These are phyloP conservation scores for Ataeniobius toweri DNA, from an alignment of 2,797 vertebrate genomes.

Conservation along the genomic window DNA sequence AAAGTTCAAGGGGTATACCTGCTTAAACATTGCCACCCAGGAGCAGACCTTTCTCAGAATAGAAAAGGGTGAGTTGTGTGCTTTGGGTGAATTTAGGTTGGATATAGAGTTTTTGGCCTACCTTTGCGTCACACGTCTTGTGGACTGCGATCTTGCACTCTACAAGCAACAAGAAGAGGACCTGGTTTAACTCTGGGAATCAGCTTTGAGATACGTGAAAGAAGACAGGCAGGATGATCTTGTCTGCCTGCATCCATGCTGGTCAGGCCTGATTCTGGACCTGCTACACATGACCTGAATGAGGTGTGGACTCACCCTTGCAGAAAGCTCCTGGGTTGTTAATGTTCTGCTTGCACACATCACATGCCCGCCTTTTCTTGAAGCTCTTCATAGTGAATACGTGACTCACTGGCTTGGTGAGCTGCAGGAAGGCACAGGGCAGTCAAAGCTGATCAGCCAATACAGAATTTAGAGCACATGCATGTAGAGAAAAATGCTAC, in stretches of 20 bases:
- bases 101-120: conserved; percentile 56
- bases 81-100: not conserved
- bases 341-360: conserved; percentile 83
- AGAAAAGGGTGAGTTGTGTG: not conserved
- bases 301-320: conserved; percentile 79
- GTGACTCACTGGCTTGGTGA: conserved; percentile 77
- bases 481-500: not conserved
- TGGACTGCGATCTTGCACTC: conserved; percentile 87
- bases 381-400: conserved; percentile 83
- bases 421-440: conserved; percentile 60
- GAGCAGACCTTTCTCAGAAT: conserved; percentile 19
- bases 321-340: conserved; percentile 81
- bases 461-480: not conserved
- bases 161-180: conserved; percentile 59
- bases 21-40: not conserved
- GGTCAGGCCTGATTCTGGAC: conserved; percentile 17
- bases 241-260: conserved; percentile 17
- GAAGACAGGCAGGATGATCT: conserved; percentile 15
- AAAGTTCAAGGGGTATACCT: not conserved
- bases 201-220: conserved; percentile 9
- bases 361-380: conserved; percentile 81
- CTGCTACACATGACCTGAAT: conserved; percentile 18
- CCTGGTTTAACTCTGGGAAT: conserved; percentile 21
- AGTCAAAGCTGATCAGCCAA: conserved; percentile 6
- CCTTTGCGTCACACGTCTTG: conserved; percentile 87